A percentile compares a stretch with the other conserved stretches of the same genome.
Evolutionary conservation across 2,888 invertebrate genomes (phyloP).

Genomic region (Embidobia sp.): DNA sequence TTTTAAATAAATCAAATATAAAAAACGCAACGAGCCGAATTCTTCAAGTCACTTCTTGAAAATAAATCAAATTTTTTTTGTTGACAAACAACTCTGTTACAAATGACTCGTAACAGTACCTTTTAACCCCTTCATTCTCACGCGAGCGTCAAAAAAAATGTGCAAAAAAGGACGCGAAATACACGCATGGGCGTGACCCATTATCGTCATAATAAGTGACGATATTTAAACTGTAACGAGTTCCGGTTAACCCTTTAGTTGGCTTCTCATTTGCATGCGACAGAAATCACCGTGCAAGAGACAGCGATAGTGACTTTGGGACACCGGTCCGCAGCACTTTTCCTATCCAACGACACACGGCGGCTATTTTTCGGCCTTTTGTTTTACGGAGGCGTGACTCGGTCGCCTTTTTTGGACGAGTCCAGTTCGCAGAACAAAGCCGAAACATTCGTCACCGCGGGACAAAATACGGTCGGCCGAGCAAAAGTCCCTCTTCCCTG

Average conservation of each 20-base stretch:
- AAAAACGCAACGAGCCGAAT: no score
- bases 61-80: slow-evolving; percentile 31
- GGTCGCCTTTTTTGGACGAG: slow-evolving; percentile 72
- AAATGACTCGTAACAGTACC: slow-evolving; percentile 46
- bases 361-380: slow-evolving; percentile 65
- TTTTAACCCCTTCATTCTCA: slow-evolving; percentile 69
- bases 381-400: slow-evolving; percentile 68
- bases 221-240: slow-evolving; percentile 80
- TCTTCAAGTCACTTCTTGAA: neutral
- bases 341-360: slow-evolving; percentile 56
- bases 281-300: slow-evolving; percentile 47
- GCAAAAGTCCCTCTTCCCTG: neutral
- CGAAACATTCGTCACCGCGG: slow-evolving; percentile 70
- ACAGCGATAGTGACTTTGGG: slow-evolving; percentile 17
- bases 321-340: slow-evolving; percentile 44
- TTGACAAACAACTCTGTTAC: slow-evolving; percentile 52
- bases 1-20: slow-evolving; percentile 3
- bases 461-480: slow-evolving; percentile 68
- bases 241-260: slow-evolving; percentile 76
- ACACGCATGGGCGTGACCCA: slow-evolving; percentile 78
- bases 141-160: slow-evolving; percentile 64
- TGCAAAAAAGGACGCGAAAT: slow-evolving; percentile 42
- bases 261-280: slow-evolving; percentile 75
- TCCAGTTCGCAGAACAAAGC: slow-evolving; percentile 70
- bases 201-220: slow-evolving; percentile 77